phyloP scores from a whole-genome alignment of 2,113 vertebrate species.

The Budorcas taxicolor region DNA sequence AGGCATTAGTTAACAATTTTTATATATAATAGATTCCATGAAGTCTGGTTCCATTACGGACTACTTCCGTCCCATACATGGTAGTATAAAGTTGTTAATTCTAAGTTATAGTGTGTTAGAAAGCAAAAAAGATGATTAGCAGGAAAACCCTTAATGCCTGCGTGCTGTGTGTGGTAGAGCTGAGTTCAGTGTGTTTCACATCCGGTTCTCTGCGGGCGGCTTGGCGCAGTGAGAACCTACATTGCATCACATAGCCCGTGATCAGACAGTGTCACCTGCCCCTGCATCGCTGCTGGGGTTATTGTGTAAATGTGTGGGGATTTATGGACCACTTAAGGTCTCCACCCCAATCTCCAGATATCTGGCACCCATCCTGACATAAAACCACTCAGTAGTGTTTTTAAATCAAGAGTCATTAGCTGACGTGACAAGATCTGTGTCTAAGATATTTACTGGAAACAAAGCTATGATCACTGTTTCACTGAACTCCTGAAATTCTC shows the following conservation, averaged over 20 bases:
- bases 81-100: not conserved
- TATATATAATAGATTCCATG: not conserved
- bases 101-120: not conserved
- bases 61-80: not conserved
- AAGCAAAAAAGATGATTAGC: not conserved
- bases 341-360: not conserved
- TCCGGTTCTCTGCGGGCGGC: not conserved
- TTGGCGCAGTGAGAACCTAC: accelerated
- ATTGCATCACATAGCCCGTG: too few species aligned
- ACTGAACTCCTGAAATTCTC: not conserved
- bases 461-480: not conserved
- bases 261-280: not conserved
- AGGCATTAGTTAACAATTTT: not conserved
- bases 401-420: not conserved
- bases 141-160: not conserved
- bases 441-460: not conserved
- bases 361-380: not conserved
- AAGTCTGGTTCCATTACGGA: not conserved
- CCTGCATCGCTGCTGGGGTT: not conserved
- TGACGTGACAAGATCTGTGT: not conserved
- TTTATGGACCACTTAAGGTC: not conserved
- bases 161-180: accelerated
- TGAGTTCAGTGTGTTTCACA: not conserved
- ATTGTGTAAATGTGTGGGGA: not conserved
- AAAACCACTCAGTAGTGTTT: not conserved